Percentiles rank a stretch among this genome's conserved stretches.
Evolutionary conservation across 2,888 invertebrate genomes (phyloP).

Genomic region (Amiota mariae): DNA sequence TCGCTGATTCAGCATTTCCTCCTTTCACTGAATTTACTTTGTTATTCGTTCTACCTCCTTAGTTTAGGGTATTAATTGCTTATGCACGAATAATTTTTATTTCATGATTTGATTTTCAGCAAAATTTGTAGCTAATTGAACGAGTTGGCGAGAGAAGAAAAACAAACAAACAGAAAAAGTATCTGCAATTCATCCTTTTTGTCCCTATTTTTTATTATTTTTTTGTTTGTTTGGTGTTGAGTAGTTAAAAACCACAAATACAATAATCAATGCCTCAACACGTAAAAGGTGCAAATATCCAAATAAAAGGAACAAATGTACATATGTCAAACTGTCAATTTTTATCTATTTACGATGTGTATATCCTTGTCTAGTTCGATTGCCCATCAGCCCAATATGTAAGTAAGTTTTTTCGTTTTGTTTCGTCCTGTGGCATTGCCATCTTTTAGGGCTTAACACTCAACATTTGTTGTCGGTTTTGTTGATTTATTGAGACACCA

Average conservation of each 20-base stretch:
- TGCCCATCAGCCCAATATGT: neutral
- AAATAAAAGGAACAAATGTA: slow-evolving; percentile 40
- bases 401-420: neutral
- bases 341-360: slow-evolving; percentile 55
- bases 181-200: neutral
- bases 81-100: slow-evolving; percentile 25
- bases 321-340: slow-evolving; percentile 67
- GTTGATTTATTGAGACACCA: slow-evolving; percentile 61
- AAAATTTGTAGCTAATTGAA: slow-evolving; percentile 24
- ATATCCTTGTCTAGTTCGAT: neutral
- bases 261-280: slow-evolving; percentile 30
- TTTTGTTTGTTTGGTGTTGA: neutral
- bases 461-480: slow-evolving; percentile 36
- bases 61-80: slow-evolving; percentile 35
- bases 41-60: neutral
- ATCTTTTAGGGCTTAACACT: slow-evolving; percentile 52
- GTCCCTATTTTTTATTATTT: neutral
- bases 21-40: slow-evolving; percentile 8
- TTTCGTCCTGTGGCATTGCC: slow-evolving; percentile 32
- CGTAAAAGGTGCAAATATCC: slow-evolving; percentile 37
- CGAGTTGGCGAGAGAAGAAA: neutral
- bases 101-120: slow-evolving; percentile 1
- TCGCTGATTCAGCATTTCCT: slow-evolving; percentile 20
- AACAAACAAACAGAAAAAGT: too few relatives aligned
- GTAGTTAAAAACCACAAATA: slow-evolving; percentile 40